These are phyloP conservation scores for Neelides folsomi DNA, from an alignment of 2,888 invertebrate species.

Conservation along the genomic window DNA sequence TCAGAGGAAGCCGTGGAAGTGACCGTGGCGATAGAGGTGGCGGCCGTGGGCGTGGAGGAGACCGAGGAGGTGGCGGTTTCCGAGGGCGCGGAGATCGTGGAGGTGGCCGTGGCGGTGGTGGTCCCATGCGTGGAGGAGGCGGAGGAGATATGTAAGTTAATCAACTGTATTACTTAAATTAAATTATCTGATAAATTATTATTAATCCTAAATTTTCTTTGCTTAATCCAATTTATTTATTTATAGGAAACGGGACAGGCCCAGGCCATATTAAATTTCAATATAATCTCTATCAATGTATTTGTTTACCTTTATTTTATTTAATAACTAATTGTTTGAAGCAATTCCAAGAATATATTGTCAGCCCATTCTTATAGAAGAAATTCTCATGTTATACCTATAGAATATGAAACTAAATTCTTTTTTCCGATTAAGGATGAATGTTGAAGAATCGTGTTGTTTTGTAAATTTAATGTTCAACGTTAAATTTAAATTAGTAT, in stretches of 20 bases:
- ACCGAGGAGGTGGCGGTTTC: slow-evolving; percentile 10
- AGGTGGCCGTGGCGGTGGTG: slow-evolving; percentile 41
- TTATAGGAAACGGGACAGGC: slow-evolving; percentile 20
- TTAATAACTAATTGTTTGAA: neutral
- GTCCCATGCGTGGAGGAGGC: slow-evolving; percentile 44
- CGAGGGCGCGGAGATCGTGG: slow-evolving; percentile 38
- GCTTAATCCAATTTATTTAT: slow-evolving; percentile 2
- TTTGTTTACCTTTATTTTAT: neutral
- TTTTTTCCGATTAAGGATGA: too few relatives aligned
- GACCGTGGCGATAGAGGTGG: slow-evolving; percentile 11
- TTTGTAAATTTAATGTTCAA: too few relatives aligned
- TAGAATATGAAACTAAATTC: too few relatives aligned
- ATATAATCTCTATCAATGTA: neutral
- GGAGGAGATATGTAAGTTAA: slow-evolving; percentile 27
- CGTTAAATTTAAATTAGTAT: too few relatives aligned
- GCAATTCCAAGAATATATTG: neutral
- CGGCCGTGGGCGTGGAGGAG: slow-evolving; percentile 10
- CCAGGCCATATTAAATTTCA: slow-evolving; percentile 23
- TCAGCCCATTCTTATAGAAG: too few relatives aligned
- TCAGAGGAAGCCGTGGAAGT: too few relatives aligned
- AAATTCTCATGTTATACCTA: too few relatives aligned
- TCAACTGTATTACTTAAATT: too few relatives aligned
- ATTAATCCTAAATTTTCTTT: too few relatives aligned
- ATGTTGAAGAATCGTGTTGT: too few relatives aligned
- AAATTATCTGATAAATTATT: too few relatives aligned